Evolutionary conservation across 2,113 vertebrate genomes (phyloP).

Genomic region (Leptodactylus fuscus): DNA sequence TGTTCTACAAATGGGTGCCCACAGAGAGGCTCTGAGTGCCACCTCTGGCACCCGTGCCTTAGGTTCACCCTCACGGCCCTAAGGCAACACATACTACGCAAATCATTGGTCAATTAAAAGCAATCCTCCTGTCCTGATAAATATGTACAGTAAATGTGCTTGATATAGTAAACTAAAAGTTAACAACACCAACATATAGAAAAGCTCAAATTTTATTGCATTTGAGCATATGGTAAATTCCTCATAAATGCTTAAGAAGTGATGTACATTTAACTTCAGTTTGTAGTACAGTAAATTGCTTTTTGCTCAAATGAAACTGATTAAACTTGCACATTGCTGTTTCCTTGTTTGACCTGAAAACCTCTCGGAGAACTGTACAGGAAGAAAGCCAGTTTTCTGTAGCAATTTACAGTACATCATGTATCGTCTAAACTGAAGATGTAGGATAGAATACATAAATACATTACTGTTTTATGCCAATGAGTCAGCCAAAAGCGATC

Average conservation of each 20-base stretch:
- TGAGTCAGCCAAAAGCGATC: slow-evolving; percentile 28
- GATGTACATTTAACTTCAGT: slow-evolving; percentile 30
- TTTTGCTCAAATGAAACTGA: slow-evolving; percentile 42
- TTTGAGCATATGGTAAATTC: slow-evolving; percentile 28
- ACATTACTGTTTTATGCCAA: slow-evolving; percentile 33
- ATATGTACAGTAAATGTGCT: too few relatives aligned
- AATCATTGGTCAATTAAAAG: background rate
- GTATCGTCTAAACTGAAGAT: slow-evolving; percentile 32
- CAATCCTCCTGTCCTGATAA: background rate
- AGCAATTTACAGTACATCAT: slow-evolving; percentile 52
- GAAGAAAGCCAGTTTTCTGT: slow-evolving; percentile 30
- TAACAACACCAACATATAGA: background rate
- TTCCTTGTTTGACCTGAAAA: slow-evolving; percentile 49
- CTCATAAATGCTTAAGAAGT: slow-evolving; percentile 33
- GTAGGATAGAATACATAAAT: slow-evolving; percentile 24
- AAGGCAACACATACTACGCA: background rate
- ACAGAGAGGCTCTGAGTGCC: too few relatives aligned
- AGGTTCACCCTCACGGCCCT: too few relatives aligned
- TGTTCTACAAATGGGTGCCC: too few relatives aligned
- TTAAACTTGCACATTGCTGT: slow-evolving; percentile 35
- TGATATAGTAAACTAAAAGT: background rate
- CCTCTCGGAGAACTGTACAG: slow-evolving; percentile 19
- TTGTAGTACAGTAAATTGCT: slow-evolving; percentile 40
- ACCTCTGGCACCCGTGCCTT: too few relatives aligned
- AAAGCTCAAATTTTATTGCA: background rate